Conservation (phyloP, 2,797 vertebrate species). For the Esox lucius region DNA sequence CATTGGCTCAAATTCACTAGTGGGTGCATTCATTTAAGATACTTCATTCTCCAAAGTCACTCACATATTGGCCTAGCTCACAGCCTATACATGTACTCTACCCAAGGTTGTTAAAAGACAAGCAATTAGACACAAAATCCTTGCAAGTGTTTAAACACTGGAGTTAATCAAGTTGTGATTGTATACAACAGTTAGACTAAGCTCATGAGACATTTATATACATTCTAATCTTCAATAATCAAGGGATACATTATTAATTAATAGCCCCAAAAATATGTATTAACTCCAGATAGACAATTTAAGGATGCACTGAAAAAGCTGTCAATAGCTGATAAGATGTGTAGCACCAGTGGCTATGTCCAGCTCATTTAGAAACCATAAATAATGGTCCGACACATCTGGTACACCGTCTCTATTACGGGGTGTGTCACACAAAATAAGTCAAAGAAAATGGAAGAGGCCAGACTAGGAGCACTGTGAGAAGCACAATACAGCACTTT, state of each 20-base stretch:
- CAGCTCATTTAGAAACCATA: neutral
- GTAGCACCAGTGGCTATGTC: neutral
- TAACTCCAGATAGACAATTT: neutral
- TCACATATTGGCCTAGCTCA: neutral
- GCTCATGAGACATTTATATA: no score
- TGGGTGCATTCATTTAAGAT: neutral
- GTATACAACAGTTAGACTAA: no score
- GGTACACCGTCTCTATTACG: neutral
- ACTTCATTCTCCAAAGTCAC: neutral
- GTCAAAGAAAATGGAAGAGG: constrained; percentile 31
- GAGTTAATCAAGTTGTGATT: no score
- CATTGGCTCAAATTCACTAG: no score
- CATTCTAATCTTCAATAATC: no score
- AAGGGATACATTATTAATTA: no score
- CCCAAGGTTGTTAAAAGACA: neutral
- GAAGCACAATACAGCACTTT: constrained; percentile 99
- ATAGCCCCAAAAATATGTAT: no score
- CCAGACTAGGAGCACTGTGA: constrained; percentile 76
- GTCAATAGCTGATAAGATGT: neutral
- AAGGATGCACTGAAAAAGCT: neutral
- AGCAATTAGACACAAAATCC: neutral
- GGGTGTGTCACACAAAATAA: neutral
- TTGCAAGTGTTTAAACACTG: neutral
- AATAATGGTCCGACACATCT: neutral
- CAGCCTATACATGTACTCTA: neutral